A percentile compares a stretch with the other conserved stretches of the same genome.
Conservation (phyloP, 2,797 vertebrate genomes). For the Parauchenoglanis punctatus region DNA sequence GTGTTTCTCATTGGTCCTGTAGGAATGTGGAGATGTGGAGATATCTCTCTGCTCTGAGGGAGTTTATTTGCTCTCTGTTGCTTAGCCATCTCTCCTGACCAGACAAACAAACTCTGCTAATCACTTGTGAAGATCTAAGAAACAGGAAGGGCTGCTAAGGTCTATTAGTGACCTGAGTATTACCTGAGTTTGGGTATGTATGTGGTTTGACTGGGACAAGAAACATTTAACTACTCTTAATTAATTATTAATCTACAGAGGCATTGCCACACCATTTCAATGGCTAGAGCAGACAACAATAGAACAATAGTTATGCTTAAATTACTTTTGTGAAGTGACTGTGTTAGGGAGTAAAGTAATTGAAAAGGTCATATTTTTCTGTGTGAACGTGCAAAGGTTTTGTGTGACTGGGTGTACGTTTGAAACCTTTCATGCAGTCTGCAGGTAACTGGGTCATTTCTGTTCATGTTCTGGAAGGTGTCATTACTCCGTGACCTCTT, state of each 20-base stretch:
- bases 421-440: not conserved
- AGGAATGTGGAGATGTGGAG: conserved; percentile 65
- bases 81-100: conserved; percentile 50
- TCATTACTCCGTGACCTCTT: conserved; percentile 63
- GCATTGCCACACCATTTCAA: not conserved
- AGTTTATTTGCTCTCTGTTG: conserved; percentile 63
- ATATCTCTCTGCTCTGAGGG: conserved; percentile 60
- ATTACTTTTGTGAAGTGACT: too few species aligned
- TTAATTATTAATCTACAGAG: not conserved
- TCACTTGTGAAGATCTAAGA: conserved; percentile 11
- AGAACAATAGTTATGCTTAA: not conserved
- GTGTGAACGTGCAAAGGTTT: not conserved
- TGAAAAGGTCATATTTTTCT: not conserved
- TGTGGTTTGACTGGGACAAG: not conserved
- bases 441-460: conserved; percentile 57
- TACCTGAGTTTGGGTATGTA: conserved; percentile 4
- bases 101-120: conserved; percentile 41
- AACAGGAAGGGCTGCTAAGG: conserved; percentile 41
- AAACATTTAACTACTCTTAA: not conserved
- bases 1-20: conserved; percentile 64
- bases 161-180: conserved; percentile 35
- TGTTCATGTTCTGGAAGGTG: conserved; percentile 62
- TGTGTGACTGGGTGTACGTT: not conserved
- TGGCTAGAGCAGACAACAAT: not conserved
- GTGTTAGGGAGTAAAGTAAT: not conserved